Percentiles rank a stretch among this genome's conserved stretches.
Evolutionary conservation across 1,140 invertebrate species (phyloP).

Genomic region (Euwallacea fornicatus): DNA sequence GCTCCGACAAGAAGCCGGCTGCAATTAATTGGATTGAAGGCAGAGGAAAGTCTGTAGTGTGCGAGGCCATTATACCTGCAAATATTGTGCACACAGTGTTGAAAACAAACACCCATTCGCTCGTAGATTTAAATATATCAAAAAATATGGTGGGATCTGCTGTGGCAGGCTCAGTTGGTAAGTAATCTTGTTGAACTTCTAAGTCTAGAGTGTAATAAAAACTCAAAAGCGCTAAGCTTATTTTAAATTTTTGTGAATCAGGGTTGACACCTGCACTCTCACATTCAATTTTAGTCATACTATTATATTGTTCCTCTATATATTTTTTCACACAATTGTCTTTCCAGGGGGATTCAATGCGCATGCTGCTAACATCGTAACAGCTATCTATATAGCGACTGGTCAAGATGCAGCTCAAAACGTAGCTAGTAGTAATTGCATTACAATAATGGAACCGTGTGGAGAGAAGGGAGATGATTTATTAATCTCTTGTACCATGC

Average conservation of each 20-base stretch:
- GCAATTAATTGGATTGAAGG: constrained; percentile 98
- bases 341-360: constrained; percentile 80
- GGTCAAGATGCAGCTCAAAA: constrained; percentile 98
- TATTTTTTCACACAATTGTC: constrained; percentile 51
- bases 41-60: constrained; percentile 93
- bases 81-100: constrained; percentile 72
- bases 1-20: constrained; percentile 95
- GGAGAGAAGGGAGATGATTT: constrained; percentile 80
- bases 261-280: no score
- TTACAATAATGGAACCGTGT: constrained; percentile 88
- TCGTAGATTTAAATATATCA: constrained; percentile 87
- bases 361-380: constrained; percentile 97
- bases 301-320: not conserved
- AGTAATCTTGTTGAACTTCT: constrained; percentile 18
- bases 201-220: not conserved
- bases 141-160: constrained; percentile 96
- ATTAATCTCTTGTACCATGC: constrained; percentile 96
- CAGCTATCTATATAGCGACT: constrained; percentile 95
- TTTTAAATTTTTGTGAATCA: no score
- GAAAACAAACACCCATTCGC: constrained; percentile 82
- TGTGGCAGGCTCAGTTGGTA: constrained; percentile 85
- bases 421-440: constrained; percentile 93
- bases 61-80: constrained; percentile 82
- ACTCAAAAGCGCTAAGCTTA: no score
- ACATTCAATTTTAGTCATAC: not conserved